A percentile compares a stretch with the other conserved stretches of the same genome.
phyloP scores from a whole-genome alignment of 2,797 vertebrate species.

The Tympanoctomys barrerae region DNA sequence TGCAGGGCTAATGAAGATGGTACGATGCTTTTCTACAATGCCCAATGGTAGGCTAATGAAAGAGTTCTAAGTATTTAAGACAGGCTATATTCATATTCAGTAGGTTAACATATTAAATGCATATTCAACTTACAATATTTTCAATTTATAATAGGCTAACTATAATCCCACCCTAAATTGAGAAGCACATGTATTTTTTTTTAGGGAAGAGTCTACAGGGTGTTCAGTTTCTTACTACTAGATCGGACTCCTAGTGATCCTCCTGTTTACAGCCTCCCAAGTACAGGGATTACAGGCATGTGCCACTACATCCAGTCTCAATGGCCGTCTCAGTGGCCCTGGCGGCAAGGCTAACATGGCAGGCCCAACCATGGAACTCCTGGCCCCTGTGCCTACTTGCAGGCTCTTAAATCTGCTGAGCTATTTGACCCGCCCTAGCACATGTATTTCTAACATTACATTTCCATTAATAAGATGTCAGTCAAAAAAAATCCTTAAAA shows the following conservation, averaged over 20 bases:
- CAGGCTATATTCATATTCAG: not conserved
- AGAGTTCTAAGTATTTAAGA: not conserved
- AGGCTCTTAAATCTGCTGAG: no score
- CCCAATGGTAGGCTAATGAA: not conserved
- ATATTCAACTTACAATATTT: not conserved
- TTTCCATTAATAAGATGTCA: not conserved
- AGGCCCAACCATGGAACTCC: no score
- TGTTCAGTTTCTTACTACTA: no score
- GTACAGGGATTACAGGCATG: no score
- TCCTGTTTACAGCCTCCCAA: no score
- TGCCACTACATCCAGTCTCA: no score
- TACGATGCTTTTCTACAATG: not conserved
- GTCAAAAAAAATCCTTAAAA: conserved; percentile 37
- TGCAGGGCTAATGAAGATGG: not conserved
- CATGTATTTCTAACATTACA: not conserved
- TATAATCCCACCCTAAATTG: not conserved
- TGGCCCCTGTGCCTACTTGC: no score
- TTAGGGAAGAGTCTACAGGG: no score
- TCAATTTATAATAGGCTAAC: not conserved
- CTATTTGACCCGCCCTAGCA: not conserved
- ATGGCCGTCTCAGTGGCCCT: no score
- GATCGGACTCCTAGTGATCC: no score
- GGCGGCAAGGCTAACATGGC: no score
- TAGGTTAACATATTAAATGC: not conserved
- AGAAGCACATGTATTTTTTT: not conserved